phyloP scores from a whole-genome alignment of 2,888 invertebrate species.

The Lagria hirta region DNA sequence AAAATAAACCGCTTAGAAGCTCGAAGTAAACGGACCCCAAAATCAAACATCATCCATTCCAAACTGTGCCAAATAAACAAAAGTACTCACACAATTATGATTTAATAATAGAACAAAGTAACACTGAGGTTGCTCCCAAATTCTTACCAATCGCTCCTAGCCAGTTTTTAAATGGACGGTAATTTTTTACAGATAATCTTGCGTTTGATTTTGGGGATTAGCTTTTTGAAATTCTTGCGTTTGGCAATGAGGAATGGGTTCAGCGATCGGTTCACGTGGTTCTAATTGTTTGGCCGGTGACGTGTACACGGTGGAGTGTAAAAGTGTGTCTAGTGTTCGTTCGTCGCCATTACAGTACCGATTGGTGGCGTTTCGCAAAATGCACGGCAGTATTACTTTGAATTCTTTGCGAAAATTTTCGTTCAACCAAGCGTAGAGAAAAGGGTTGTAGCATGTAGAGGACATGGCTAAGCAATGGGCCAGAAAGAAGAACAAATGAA shows the following conservation, averaged over 20 bases:
- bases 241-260: conserved; percentile 40
- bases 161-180: conserved; percentile 18
- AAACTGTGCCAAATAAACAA: conserved; percentile 18
- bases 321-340: conserved; percentile 45
- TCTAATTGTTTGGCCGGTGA: conserved; percentile 45
- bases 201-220: too few species aligned
- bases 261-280: conserved; percentile 47
- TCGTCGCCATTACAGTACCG: conserved; percentile 44
- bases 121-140: conserved; percentile 21
- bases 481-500: conserved; percentile 83
- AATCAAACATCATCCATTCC: too few species aligned
- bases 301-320: conserved; percentile 43
- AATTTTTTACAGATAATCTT: conserved; percentile 37
- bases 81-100: conserved; percentile 16
- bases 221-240: conserved; percentile 44
- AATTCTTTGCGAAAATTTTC: conserved; percentile 92
- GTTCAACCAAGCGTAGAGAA: conserved; percentile 94
- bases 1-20: too few species aligned
- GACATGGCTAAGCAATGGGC: conserved; percentile 91
- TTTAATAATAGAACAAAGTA: conserved; percentile 14
- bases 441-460: conserved; percentile 92
- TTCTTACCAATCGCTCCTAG: conserved; percentile 26
- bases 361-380: conserved; percentile 44
- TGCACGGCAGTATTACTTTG: conserved; percentile 71
- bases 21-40: too few species aligned